Conservation (phyloP, 2,797 vertebrate species). For the Danio jaintianensis region DNA sequence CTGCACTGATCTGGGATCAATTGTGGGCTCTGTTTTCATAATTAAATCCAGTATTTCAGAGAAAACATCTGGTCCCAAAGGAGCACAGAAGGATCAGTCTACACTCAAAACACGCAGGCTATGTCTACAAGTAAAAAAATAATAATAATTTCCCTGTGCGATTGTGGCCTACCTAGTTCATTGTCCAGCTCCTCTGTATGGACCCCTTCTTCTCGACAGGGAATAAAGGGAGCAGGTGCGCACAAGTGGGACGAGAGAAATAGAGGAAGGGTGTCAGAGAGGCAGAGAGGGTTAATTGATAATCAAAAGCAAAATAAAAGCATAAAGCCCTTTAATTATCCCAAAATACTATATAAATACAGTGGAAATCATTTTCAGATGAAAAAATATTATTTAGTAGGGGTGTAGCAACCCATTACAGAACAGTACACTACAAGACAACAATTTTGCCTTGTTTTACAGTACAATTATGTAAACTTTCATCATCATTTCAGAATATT, state of each 20-base stretch:
- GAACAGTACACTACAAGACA: too few species aligned
- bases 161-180: slow-evolving; percentile 90
- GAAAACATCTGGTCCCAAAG: slow-evolving; percentile 11
- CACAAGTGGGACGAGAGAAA: slow-evolving; percentile 32
- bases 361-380: not conserved
- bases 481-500: too few species aligned
- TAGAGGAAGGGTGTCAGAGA: slow-evolving; percentile 31
- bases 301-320: slow-evolving; percentile 37
- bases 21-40: not conserved
- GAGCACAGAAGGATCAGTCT: slow-evolving; percentile 5
- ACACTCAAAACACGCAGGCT: not conserved
- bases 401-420: too few species aligned
- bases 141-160: slow-evolving; percentile 58
- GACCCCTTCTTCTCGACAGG: slow-evolving; percentile 95
- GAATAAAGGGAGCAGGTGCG: slow-evolving; percentile 77
- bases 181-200: slow-evolving; percentile 99
- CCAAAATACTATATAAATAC: not conserved
- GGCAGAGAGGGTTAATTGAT: slow-evolving; percentile 35
- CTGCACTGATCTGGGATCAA: slow-evolving; percentile 38
- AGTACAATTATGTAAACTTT: too few species aligned
- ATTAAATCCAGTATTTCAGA: not conserved
- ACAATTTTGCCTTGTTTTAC: too few species aligned
- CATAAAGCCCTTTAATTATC: slow-evolving; percentile 23
- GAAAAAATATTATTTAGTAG: too few species aligned
- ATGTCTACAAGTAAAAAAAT: not conserved